Evolutionary conservation across 2,797 vertebrate genomes (phyloP).

Genomic region (Poeciliopsis gracilis): DNA sequence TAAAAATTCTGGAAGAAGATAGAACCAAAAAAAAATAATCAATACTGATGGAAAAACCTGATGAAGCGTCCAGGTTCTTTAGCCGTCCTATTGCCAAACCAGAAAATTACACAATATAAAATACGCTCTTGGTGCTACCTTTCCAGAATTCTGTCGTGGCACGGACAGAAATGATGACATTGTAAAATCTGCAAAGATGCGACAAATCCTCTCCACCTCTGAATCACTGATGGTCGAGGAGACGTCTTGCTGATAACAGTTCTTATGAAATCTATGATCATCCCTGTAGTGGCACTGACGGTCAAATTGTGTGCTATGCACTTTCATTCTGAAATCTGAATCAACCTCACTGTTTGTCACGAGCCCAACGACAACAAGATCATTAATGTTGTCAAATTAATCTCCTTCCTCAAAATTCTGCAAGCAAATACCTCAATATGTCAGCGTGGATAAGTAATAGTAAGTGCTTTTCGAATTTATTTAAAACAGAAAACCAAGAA

Average conservation of each 20-base stretch:
- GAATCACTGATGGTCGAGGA: not conserved
- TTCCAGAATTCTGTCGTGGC: not conserved
- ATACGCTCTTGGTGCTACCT: not conserved
- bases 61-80: not conserved
- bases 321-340: not conserved
- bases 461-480: too few relatives aligned
- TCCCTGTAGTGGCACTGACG: not conserved
- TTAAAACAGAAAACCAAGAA: too few relatives aligned
- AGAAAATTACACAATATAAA: not conserved
- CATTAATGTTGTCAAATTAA: not conserved
- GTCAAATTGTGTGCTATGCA: not conserved
- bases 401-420: too few relatives aligned
- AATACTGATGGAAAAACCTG: not conserved
- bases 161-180: not conserved
- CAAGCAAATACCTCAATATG: too few relatives aligned
- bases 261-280: not conserved
- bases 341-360: not conserved
- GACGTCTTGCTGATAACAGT: not conserved
- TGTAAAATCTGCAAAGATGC: not conserved
- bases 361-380: not conserved
- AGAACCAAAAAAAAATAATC: not conserved
- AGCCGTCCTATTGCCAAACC: not conserved
- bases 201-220: not conserved
- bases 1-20: not conserved
- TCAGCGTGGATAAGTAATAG: too few relatives aligned